Evolutionary conservation across 2,888 invertebrate genomes (phyloP), one percentile per base, ranked within the genome.

Genomic region (Muschampia plurimacula): DNA sequence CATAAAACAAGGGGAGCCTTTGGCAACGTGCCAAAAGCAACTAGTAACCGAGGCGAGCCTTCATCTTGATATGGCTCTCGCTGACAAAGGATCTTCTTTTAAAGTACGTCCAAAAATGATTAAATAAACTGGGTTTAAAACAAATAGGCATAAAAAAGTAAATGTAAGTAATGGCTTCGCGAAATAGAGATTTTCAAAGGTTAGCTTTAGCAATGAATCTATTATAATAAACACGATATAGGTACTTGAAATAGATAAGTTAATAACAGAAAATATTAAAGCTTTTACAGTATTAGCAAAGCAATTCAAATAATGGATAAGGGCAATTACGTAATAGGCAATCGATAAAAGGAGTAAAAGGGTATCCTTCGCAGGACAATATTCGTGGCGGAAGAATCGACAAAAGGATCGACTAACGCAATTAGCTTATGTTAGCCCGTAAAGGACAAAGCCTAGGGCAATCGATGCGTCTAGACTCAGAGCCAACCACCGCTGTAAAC

Each of bases 381-480:
- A 39, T 41, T 39, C 12, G 62, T 62, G 8, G n/a, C 39, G 36
- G 15, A 22, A 22, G 22, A 22, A 22, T 22, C 22, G 22, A 22
- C 22, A 22, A 22, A 22, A 22, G 22, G 22, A 22, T 59, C 36
- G 55, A 10, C 67, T 68, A 87, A 87, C 84, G 82, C 85, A 86
- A 73, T 73, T 68, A 89, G 87, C 86, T 86, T 80, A 78, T 72
- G 57, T 74, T 76, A 76, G 75, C 77, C 84, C 85, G 83, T 83
- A 83, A 84, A 82, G 83, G 83, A 83, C 78, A 77, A 69, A 46
- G 64, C 70, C 65, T 71, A 71, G 81, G 80, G 78, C 82, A 92
- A 93, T 93, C 93, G 93, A 93, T 93, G 86, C 84, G 93, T 92
- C 93, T 93, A 93, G 93, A 92, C 93, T 83, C 78, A 80, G 83